These are phyloP conservation scores for Falco naumanni DNA, from an alignment of 2,797 vertebrate species.

Conservation along the genomic window DNA sequence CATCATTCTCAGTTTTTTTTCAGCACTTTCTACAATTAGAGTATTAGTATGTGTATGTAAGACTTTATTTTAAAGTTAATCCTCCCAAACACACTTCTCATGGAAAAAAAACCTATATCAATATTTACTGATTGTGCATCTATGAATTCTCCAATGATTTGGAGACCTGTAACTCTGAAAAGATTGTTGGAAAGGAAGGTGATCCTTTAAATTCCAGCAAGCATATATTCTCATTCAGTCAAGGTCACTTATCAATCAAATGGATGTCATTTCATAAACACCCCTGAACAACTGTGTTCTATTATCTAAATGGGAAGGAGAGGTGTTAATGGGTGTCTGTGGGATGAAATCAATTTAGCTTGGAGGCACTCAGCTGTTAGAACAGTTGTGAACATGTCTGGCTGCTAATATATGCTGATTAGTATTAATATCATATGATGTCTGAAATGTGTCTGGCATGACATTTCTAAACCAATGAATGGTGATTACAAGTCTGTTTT, in stretches of 20 bases:
- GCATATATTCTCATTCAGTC: slow-evolving; percentile 19
- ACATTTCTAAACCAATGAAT: slow-evolving; percentile 46
- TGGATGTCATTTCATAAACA: slow-evolving; percentile 66
- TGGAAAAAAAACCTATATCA: neutral
- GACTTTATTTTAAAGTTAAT: neutral
- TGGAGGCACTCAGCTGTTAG: slow-evolving; percentile 71
- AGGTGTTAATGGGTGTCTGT: slow-evolving; percentile 69
- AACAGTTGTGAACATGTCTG: slow-evolving; percentile 74
- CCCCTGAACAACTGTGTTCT: slow-evolving; percentile 70
- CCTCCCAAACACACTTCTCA: neutral
- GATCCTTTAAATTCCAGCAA: slow-evolving; percentile 46
- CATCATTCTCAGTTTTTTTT: neutral
- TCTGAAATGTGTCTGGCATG: slow-evolving; percentile 62
- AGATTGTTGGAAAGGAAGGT: slow-evolving; percentile 17
- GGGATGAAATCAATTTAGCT: slow-evolving; percentile 74
- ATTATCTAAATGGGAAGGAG: slow-evolving; percentile 70
- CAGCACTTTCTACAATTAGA: neutral
- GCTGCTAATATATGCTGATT: slow-evolving; percentile 76
- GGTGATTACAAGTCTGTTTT: slow-evolving; percentile 30
- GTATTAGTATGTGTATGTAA: neutral
- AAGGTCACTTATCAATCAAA: slow-evolving; percentile 76
- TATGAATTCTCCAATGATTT: slow-evolving; percentile 12
- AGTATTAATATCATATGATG: slow-evolving; percentile 69
- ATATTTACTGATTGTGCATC: slow-evolving; percentile 2
- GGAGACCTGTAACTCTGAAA: neutral